phyloP scores from a whole-genome alignment of 1,140 invertebrate species.

The Drosophila kohkoa region DNA sequence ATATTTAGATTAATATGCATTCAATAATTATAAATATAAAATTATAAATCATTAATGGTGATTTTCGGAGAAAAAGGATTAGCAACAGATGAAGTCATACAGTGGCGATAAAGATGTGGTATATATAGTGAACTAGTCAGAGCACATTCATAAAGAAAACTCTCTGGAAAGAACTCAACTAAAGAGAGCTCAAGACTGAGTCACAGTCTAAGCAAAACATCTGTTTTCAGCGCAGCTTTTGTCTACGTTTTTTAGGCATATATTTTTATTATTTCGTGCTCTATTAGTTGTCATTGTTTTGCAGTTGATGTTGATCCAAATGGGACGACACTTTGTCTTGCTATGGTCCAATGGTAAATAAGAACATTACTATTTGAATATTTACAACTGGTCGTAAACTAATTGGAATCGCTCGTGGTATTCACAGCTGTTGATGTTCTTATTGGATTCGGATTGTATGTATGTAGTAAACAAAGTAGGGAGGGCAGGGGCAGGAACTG shows the following conservation, averaged over 20 bases:
- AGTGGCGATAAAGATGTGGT: no score
- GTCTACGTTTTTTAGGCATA: not conserved
- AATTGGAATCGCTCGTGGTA: conserved; percentile 29
- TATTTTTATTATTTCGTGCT: not conserved
- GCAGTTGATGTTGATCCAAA: conserved; percentile 25
- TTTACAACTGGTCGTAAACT: conserved; percentile 6
- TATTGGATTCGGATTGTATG: not conserved
- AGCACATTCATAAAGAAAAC: not conserved
- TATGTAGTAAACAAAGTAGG: not conserved
- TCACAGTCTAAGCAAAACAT: not conserved
- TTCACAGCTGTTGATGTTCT: conserved; percentile 34
- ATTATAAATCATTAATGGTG: not conserved
- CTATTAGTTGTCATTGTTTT: conserved; percentile 12
- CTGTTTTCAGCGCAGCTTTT: not conserved
- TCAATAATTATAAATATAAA: not conserved
- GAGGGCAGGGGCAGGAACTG: conserved; percentile 20
- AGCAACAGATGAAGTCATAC: no score
- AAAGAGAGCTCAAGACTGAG: not conserved
- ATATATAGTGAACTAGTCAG: not conserved
- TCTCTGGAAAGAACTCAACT: no score
- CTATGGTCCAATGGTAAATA: conserved; percentile 6
- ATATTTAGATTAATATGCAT: conserved; percentile 3
- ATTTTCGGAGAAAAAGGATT: not conserved
- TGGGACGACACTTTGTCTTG: conserved; percentile 4
- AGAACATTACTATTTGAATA: conserved; percentile 14